These are phyloP conservation scores for Regulus satrapa DNA, from an alignment of 2,113 vertebrate genomes.

Conservation along the genomic window DNA sequence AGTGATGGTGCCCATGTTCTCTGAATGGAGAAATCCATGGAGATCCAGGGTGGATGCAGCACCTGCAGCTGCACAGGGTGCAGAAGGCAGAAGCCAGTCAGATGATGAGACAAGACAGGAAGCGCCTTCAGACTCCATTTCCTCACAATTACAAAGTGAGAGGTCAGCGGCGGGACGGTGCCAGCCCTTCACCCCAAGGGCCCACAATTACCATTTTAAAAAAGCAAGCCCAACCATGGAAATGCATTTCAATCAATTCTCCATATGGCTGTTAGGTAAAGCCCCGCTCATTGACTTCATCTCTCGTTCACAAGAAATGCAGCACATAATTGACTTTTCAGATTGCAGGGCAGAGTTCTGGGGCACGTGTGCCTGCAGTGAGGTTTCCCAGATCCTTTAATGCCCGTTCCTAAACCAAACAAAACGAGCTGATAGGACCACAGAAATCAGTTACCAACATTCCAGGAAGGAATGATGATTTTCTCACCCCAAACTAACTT, in stretches of 20 bases:
- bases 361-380: background rate
- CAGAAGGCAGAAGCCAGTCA: background rate
- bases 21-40: background rate
- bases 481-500: background rate
- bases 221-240: background rate
- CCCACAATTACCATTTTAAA: background rate
- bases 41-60: accelerated
- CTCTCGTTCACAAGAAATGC: background rate
- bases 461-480: background rate
- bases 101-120: background rate
- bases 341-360: background rate
- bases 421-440: background rate
- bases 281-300: background rate
- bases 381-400: background rate
- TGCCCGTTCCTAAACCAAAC: background rate
- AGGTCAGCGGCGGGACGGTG: background rate
- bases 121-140: background rate
- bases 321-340: conserved; percentile 14
- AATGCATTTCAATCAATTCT: background rate
- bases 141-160: background rate
- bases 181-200: background rate
- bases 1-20: background rate
- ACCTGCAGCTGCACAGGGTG: background rate
- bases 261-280: background rate
- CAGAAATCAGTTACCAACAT: background rate